Evolutionary conservation across 2,797 vertebrate species (phyloP), one percentile per base, ranked within the genome.

Genomic region (Anomalospiza imberbis): DNA sequence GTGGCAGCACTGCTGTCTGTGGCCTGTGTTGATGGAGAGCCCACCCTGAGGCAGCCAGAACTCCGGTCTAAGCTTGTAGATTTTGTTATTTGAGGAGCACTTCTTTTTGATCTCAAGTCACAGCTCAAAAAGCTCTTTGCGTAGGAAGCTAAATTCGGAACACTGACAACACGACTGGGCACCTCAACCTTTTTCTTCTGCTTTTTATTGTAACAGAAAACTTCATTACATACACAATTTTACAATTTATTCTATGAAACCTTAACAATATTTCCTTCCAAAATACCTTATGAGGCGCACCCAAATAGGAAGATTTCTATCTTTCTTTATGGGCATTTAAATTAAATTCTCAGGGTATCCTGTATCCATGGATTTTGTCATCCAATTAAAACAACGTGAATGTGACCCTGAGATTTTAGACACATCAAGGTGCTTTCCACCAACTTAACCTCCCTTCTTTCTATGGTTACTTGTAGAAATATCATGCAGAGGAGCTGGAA

Each of bases 131-230:
- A 98, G 94, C 96, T 98, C 96, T 98, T 98, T 45, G 99, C 98
- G 0, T 98, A 98, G 75, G 98, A 97, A 86, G 98, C 97, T 51
- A 98, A 97, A 95, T 98, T 98, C 7, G 98, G 98, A 94, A 98
- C 98, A 45, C 98, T 99, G 98, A 98, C 98, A 96, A 98, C 98
- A 17, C 98, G 98, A 88, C 98, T 98, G 81, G 98, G 98, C 18
- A 97, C 97, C 50, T 99, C 98, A 84, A 97, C 98, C 10, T 92
- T 88, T 54, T 95, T 98, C 97, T 99, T 99, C 95, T 99, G 98
- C 80, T 89, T 96, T 94, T 88, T 78, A 55, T 89, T 65, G 34
- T 47, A 89, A 92, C 47, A 96, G 58, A 95, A 86, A 95, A 88
- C 26, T 78, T 92, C 14, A 67, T 97, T 92, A 96, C 15, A n/a